These are phyloP conservation scores for Desmophyllum pertusum DNA, from an alignment of 92 coral and sea anemone species.

Conservation along the genomic window DNA sequence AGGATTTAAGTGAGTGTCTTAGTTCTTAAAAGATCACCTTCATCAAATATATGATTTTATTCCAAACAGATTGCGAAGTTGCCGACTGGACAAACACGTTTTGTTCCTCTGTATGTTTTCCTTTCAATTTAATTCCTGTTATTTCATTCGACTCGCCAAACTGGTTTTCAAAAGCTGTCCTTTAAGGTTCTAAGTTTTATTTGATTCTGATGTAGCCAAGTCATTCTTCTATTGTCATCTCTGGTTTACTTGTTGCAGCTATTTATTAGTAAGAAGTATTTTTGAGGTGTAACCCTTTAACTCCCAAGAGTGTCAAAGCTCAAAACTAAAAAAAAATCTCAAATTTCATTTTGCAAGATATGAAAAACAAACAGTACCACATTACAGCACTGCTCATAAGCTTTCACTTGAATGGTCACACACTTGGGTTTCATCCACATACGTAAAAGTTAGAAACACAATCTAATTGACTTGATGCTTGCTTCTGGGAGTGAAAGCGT, in stretches of 20 bases:
- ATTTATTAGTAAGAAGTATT: not conserved
- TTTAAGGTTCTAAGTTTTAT: not conserved
- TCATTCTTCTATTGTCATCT: not conserved
- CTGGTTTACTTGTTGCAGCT: not conserved
- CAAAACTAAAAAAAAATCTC: no score
- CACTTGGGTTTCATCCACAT: no score
- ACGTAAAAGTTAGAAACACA: no score
- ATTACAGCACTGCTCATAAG: no score
- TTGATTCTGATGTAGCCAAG: no score
- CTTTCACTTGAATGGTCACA: no score
- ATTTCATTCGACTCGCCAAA: not conserved
- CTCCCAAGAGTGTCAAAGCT: no score
- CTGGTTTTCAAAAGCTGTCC: not conserved
- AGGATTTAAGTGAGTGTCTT: not conserved
- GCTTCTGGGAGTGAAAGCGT: no score
- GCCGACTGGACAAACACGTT: not conserved
- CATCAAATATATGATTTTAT: not conserved
- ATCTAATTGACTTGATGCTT: no score
- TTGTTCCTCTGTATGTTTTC: not conserved
- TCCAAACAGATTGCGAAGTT: not conserved
- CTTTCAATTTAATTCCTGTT: not conserved
- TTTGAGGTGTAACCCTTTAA: no score
- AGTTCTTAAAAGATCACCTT: not conserved
- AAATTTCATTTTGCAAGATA: no score
- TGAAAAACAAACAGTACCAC: no score